phyloP scores from a whole-genome alignment of 2,888 invertebrate species.

The Erebia aethiops region DNA sequence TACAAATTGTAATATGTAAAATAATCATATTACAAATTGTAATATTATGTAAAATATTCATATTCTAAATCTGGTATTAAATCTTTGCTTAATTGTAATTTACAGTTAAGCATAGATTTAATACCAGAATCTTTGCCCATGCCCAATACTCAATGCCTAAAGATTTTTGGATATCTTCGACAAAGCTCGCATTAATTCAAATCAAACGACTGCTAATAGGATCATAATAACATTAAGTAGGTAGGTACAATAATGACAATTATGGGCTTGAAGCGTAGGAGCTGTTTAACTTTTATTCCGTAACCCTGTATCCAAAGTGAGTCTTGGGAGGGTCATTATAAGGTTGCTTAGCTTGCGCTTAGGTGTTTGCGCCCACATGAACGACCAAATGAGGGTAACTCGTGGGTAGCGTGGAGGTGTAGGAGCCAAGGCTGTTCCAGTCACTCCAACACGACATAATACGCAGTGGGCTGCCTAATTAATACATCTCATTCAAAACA shows the following conservation, averaged over 20 bases:
- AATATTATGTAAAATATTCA: too few species aligned
- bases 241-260: conserved; percentile 48
- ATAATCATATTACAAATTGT: too few species aligned
- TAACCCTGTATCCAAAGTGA: conserved; percentile 71
- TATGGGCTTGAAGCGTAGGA: conserved; percentile 67
- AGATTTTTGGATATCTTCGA: not conserved
- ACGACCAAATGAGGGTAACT: conserved; percentile 80
- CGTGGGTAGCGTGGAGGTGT: conserved; percentile 81
- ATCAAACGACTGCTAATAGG: conserved; percentile 38
- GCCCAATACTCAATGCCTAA: not conserved
- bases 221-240: conserved; percentile 50
- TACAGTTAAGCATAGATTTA: not conserved
- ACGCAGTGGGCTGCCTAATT: conserved; percentile 75
- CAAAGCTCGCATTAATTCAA: conserved; percentile 23
- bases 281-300: conserved; percentile 68
- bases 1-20: too few species aligned
- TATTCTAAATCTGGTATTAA: too few species aligned
- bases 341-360: conserved; percentile 75
- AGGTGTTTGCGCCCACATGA: conserved; percentile 72
- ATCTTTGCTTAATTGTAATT: too few species aligned
- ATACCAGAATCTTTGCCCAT: not conserved
- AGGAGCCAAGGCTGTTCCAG: conserved; percentile 78
- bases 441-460: conserved; percentile 68
- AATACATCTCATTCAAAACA: conserved; percentile 62
- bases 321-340: conserved; percentile 73